Base-by-base conservation (phyloP, 2,797 vertebrate species). In the Lacerta agilis region DNA sequence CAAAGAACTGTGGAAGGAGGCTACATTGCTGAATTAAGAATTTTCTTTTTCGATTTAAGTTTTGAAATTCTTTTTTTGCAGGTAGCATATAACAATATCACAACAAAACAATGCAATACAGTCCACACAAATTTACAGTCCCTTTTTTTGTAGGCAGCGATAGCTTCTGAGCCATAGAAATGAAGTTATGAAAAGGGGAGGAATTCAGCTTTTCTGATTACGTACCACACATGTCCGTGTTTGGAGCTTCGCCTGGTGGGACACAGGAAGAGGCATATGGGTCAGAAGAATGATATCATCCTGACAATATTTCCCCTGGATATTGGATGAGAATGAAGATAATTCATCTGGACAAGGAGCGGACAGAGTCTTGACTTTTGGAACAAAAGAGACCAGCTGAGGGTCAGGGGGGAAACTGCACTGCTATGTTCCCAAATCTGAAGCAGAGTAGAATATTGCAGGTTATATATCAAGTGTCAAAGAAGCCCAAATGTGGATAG, bases 271-370 rank as follows among this genome's bases (percentile, higher is more conserved):
- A 72, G 61, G 23, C 33, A 55, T 75, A 79, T 25, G 41, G 76
- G 87, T 88, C 82, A 84, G 38, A 88, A 38, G 27, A 27, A 79
- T 88, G 82, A 88, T 84, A 79, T 88, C 87, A 88, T 84, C 82
- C 66, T 79, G 25, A 84, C 66, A 33, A 61, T 84, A 88, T 88
- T 71, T 75, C 82, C 81, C 20, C 58, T 61, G 66, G 82, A 83
- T 78, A 45, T 58, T 8, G 41, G 33, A 83, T 83, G 64, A 41
- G 82, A 72, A 77, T 83, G 87, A 78, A 72, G 33, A 83, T 88
- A 88, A 88, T 88, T 71, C 75, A 79, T 64, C 75, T 76, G 76
- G 87, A 88, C 64, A 88, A 88, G 81, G 18, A 78, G 64, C 5
- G 45, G 75, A 49, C 49, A 88, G 75, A 58, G 79, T 27, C 36